phyloP scores from a whole-genome alignment of 2,888 invertebrate genomes.

The Cheilosia vernalis region DNA sequence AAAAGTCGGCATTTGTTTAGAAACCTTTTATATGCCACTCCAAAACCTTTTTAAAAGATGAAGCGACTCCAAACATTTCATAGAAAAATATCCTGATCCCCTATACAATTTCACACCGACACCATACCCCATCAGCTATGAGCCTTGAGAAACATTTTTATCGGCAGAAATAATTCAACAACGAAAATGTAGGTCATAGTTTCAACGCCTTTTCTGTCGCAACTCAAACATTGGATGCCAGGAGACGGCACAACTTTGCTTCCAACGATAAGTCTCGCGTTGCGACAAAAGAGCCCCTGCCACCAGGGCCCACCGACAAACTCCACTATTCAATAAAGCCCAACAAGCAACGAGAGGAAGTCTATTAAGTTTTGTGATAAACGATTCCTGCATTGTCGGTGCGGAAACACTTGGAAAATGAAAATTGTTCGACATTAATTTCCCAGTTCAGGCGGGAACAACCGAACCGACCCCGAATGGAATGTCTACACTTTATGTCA shows the following conservation, averaged over 20 bases:
- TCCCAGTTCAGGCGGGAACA: slow-evolving; percentile 26
- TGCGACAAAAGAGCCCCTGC: slow-evolving; percentile 20
- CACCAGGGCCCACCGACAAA: slow-evolving; percentile 6
- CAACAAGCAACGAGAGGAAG: slow-evolving; percentile 59
- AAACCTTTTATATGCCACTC: too few species aligned
- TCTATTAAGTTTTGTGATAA: slow-evolving; percentile 74
- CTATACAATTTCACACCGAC: too few species aligned
- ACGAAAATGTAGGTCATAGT: slow-evolving; percentile 20
- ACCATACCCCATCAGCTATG: too few species aligned
- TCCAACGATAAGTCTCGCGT: slow-evolving; percentile 5
- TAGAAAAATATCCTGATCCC: too few species aligned
- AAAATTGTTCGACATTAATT: slow-evolving; percentile 73
- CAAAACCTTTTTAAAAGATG: too few species aligned
- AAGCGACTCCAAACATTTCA: too few species aligned
- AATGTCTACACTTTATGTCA: slow-evolving; percentile 53
- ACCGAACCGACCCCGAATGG: not conserved
- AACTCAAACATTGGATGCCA: slow-evolving; percentile 15
- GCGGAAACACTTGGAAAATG: slow-evolving; percentile 74
- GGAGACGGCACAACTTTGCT: slow-evolving; percentile 2
- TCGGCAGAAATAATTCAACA: not conserved
- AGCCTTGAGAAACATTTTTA: not conserved
- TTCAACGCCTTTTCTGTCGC: slow-evolving; percentile 16
- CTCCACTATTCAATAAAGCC: slow-evolving; percentile 48
- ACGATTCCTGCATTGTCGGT: slow-evolving; percentile 74
- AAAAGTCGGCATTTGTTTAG: too few species aligned